Conservation (phyloP, 2,797 vertebrate genomes). For the Microctenopoma steveboyesi region DNA sequence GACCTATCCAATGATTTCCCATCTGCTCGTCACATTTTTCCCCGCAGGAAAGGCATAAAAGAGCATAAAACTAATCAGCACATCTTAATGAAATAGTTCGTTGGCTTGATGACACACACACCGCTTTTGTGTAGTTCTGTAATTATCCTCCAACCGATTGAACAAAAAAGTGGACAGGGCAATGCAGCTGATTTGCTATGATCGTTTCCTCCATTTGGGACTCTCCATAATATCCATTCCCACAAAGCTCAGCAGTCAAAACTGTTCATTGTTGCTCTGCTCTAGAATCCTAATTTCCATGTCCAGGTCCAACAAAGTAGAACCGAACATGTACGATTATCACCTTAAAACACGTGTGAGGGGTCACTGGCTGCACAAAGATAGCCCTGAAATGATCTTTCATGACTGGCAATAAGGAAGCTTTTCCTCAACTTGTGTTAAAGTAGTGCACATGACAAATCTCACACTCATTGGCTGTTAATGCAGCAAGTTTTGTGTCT, state of each 20-base stretch:
- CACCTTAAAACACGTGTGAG: too few species aligned
- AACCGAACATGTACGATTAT: too few species aligned
- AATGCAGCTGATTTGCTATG: neutral
- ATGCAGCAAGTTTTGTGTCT: neutral
- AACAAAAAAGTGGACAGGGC: neutral
- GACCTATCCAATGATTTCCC: neutral
- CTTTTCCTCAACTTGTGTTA: neutral
- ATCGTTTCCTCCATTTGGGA: neutral
- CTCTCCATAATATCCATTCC: too few species aligned
- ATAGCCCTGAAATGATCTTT: too few species aligned
- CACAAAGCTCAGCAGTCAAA: too few species aligned
- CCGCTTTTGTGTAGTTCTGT: neutral
- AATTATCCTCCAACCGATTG: neutral
- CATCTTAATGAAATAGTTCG: conserved; percentile 1
- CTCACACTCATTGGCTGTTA: neutral
- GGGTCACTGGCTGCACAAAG: too few species aligned
- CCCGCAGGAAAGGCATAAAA: neutral
- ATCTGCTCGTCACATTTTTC: neutral
- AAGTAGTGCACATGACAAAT: neutral
- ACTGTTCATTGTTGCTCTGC: neutral
- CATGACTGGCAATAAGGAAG: too few species aligned
- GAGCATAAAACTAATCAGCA: too few species aligned
- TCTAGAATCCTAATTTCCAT: neutral
- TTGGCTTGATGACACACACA: neutral
- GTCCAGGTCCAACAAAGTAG: neutral